A percentile compares a stretch with the other conserved stretches of the same genome.
These are phyloP conservation scores for Microchrysa polita DNA, from an alignment of 2,888 invertebrate species.

Conservation along the genomic window DNA sequence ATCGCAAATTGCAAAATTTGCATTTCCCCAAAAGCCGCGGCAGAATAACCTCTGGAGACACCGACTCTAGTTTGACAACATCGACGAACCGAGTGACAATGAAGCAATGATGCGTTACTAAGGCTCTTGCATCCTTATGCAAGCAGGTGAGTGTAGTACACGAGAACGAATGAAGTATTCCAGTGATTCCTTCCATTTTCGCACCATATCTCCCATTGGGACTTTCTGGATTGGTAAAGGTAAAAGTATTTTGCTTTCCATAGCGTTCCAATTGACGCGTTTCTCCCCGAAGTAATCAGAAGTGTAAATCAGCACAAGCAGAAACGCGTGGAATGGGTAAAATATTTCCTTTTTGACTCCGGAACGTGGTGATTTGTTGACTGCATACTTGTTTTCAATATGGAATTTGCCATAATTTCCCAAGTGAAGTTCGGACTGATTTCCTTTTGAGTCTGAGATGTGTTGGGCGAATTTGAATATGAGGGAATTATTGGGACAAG, in stretches of 20 bases:
- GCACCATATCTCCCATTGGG: neutral
- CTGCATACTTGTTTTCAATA: slow-evolving; percentile 36
- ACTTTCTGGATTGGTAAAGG: neutral
- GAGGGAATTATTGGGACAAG: too few relatives aligned
- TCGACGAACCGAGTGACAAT: too few relatives aligned
- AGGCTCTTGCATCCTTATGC: neutral
- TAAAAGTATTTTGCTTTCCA: neutral
- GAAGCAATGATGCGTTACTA: neutral
- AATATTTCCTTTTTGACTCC: neutral
- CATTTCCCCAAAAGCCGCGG: neutral
- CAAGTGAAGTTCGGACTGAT: slow-evolving; percentile 39
- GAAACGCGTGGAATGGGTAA: neutral
- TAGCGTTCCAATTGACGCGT: neutral
- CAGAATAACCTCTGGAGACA: neutral
- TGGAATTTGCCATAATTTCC: slow-evolving; percentile 39
- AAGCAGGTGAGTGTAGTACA: neutral
- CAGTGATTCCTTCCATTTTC: neutral
- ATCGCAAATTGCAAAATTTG: slow-evolving; percentile 10
- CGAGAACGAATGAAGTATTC: neutral
- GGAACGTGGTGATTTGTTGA: slow-evolving; percentile 9
- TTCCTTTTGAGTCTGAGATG: neutral
- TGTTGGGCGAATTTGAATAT: neutral
- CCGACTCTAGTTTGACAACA: neutral
- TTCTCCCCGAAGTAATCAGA: slow-evolving; percentile 35
- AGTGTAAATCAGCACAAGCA: slow-evolving; percentile 18